Percentiles rank a stretch among this genome's conserved stretches.
Evolutionary conservation across 2,113 vertebrate genomes (phyloP).

Genomic region (Corythornis vintsioides): DNA sequence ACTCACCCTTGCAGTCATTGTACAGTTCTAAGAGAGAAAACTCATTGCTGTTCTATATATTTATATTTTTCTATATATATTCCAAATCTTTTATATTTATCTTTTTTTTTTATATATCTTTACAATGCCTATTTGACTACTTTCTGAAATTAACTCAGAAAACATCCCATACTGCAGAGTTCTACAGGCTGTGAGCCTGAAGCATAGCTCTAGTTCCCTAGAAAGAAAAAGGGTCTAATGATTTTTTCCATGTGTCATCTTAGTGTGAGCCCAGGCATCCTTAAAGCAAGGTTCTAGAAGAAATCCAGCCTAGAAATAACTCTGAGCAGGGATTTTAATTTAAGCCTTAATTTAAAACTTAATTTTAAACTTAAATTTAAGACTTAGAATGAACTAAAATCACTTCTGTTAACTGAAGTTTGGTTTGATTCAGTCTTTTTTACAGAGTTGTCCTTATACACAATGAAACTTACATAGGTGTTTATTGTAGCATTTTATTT

Average conservation of each 20-base stretch:
- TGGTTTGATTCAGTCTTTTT: neutral
- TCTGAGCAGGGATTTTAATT: neutral
- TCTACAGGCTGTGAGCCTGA: neutral
- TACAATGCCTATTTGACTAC: neutral
- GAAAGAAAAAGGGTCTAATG: neutral
- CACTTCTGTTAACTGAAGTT: neutral
- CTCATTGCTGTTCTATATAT: neutral
- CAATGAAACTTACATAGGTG: neutral
- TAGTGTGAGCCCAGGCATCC: neutral
- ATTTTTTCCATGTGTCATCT: neutral
- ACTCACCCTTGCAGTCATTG: neutral
- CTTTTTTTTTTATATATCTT: neutral
- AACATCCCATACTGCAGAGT: neutral
- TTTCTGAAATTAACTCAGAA: neutral
- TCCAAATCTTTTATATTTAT: too few species aligned
- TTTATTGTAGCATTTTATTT: neutral
- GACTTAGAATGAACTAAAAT: neutral
- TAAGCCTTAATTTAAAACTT: too few species aligned
- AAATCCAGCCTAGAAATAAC: neutral
- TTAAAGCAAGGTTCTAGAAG: neutral
- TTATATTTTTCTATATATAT: too few species aligned
- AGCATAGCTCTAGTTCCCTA: neutral
- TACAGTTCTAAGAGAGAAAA: neutral
- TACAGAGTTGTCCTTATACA: neutral
- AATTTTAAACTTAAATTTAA: neutral